phyloP scores from a whole-genome alignment of 2,888 invertebrate genomes.

The Harmothoe impar region DNA sequence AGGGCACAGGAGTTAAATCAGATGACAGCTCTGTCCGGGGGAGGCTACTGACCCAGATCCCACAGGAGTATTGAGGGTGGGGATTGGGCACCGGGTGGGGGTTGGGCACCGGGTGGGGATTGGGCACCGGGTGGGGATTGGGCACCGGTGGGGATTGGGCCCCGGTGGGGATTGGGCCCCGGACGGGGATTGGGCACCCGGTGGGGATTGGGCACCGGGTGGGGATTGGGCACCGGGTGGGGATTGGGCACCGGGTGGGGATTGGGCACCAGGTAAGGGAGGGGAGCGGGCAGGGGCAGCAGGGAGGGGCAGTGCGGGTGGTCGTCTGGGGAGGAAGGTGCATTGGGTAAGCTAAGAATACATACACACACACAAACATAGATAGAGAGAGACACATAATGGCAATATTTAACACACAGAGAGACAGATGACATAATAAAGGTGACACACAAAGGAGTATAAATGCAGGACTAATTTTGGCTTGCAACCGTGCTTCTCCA shows the following conservation, averaged over 20 bases:
- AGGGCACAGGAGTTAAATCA: neutral
- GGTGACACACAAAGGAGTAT: too few relatives aligned
- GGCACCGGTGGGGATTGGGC: neutral
- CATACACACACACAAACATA: too few relatives aligned
- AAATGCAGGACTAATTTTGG: too few relatives aligned
- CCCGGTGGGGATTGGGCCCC: neutral
- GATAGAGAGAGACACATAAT: too few relatives aligned
- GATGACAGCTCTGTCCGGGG: neutral
- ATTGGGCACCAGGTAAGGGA: neutral
- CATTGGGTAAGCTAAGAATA: neutral
- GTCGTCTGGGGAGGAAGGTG: neutral
- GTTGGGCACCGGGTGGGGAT: too few relatives aligned
- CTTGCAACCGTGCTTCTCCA: too few relatives aligned
- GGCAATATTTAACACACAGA: too few relatives aligned
- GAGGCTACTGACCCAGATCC: neutral
- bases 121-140: neutral
- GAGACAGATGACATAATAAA: too few relatives aligned
- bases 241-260: neutral
- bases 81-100: too few relatives aligned
- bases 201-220: neutral
- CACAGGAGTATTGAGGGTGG: neutral
- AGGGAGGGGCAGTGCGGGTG: neutral
- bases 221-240: neutral
- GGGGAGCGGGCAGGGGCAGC: constrained; percentile 23
- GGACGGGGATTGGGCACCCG: neutral